phyloP scores from a whole-genome alignment of 2,113 vertebrate species.

The Scalopus aquaticus region DNA sequence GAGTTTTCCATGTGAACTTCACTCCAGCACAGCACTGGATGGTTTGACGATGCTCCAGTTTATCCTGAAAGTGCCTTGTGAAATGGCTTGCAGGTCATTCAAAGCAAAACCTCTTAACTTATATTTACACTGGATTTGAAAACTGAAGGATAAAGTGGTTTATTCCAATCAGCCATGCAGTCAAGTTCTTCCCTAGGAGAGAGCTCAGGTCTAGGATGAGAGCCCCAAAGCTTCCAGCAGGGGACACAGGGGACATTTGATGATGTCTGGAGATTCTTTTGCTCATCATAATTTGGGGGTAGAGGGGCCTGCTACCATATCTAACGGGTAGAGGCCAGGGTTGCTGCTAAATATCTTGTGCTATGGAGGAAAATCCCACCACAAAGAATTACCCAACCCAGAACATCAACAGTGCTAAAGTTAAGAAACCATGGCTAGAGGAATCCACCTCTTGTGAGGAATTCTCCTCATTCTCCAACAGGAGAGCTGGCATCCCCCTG shows the following conservation, averaged over 20 bases:
- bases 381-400: not conserved
- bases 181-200: not conserved
- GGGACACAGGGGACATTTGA: not conserved
- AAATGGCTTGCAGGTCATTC: not conserved
- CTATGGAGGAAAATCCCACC: not conserved
- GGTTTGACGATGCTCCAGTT: not conserved
- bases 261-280: not conserved
- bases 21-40: not conserved
- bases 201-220: not conserved
- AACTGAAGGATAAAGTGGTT: not conserved
- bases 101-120: not conserved
- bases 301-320: not conserved
- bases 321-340: not conserved
- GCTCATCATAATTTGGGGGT: not conserved
- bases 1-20: not conserved
- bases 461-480: not conserved
- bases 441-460: too few relatives aligned
- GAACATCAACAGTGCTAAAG: not conserved
- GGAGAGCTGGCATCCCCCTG: not conserved
- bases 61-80: not conserved
- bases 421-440: not conserved
- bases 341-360: too few relatives aligned
- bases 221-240: not conserved
- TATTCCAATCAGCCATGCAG: not conserved
- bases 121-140: not conserved